Percentiles rank a stretch among this genome's conserved stretches.
These are phyloP conservation scores for Tinea semifulvella DNA, from an alignment of 2,888 invertebrate genomes.

Conservation along the genomic window DNA sequence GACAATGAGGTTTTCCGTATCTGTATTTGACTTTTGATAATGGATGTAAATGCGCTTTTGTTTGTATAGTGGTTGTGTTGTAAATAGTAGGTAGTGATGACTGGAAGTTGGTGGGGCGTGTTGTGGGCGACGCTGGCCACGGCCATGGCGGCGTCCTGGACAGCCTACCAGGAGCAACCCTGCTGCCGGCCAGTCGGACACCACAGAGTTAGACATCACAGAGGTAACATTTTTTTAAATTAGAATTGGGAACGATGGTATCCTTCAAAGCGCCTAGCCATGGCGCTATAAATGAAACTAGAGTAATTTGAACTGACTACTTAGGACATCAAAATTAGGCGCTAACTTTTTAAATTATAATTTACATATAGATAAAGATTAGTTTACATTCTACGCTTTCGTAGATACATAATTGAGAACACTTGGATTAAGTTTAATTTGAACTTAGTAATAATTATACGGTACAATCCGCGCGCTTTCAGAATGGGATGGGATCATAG, in stretches of 20 bases:
- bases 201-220: conserved; percentile 69
- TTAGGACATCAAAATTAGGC: neutral
- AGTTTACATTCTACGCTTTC: too few species aligned
- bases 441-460: too few species aligned
- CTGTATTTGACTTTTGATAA: conserved; percentile 37
- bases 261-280: too few species aligned
- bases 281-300: too few species aligned
- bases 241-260: too few species aligned
- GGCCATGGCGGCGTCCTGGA: conserved; percentile 71
- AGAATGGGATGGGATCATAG: too few species aligned
- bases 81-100: neutral
- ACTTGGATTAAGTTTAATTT: too few species aligned
- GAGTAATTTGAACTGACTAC: neutral
- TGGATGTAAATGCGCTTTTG: conserved; percentile 27
- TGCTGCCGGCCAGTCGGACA: conserved; percentile 69
- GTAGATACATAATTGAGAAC: too few species aligned
- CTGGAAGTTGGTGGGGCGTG: conserved; percentile 25
- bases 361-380: too few species aligned
- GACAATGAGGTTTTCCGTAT: conserved; percentile 48
- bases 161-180: conserved; percentile 71
- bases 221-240: conserved; percentile 50
- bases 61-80: neutral
- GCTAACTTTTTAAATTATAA: too few species aligned
- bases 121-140: conserved; percentile 46
- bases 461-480: too few species aligned